Evolutionary conservation across 2,113 vertebrate genomes (phyloP), one percentile per base, ranked within the genome.

Genomic region (Romanogobio albipinnatus): DNA sequence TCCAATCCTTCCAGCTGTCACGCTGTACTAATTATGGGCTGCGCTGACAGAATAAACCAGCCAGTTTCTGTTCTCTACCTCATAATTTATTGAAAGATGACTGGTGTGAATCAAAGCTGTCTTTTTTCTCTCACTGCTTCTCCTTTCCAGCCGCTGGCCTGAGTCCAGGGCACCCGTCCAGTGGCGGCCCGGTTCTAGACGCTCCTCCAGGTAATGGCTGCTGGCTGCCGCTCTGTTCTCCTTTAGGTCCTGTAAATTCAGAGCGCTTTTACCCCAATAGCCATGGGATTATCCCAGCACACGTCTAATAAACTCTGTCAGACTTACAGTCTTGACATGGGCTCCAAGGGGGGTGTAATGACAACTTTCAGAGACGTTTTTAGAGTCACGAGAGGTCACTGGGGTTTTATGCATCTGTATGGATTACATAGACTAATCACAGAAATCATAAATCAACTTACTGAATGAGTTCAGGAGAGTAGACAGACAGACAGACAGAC

Each of bases 181-280:
- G 84, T 62, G 83, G 83, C 87, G 87, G 89, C 90, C 71, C 84
- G 14, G 84, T 85, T 85, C 85, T 89, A 87, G 90, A 91, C 53
- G 77, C 85, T 84, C 85, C 80, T 89, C 86, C 89, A 91, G 91
- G 91, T 92, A 91, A 71, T 71, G 68, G 45, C 43, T 14, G 47
- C 71, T 82, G 84, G 71, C 76, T 64, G 77, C 22, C 3, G 58
- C 77, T 74, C 59, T 19, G 24, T 14, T 14, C 47, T 62, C 51
- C 84, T 85, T 85, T n/a, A 81, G 78, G 53, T 49, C 51, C 76
- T 47, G 89, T 89, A 84, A 85, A 84, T 87, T 62, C 84, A 29
- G 43, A 26, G 6, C n/a, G 45, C 77, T 53, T 82, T 73, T 76
- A 24, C 66, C 61, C 47, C 53, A 33, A 53, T 58, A 61, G 78